Percentiles rank a stretch among this genome's conserved stretches.
Evolutionary conservation across 2,888 invertebrate species (phyloP).

Genomic region (Eupeodes luniger): DNA sequence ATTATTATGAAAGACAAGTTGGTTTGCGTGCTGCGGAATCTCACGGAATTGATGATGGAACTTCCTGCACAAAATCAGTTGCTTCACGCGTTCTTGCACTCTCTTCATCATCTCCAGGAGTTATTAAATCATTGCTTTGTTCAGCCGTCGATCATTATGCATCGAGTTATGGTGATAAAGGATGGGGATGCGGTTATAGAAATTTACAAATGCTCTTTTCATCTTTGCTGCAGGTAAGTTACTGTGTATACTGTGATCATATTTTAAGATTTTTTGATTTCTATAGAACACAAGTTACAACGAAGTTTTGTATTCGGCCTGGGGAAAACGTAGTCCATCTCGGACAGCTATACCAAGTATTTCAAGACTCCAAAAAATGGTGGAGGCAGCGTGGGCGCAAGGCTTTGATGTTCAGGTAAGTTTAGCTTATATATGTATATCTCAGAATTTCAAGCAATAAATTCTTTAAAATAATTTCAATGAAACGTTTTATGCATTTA

Average conservation of each 20-base stretch:
- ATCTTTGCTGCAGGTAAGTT: constrained; percentile 86
- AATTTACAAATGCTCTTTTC: constrained; percentile 97
- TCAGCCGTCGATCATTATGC: constrained; percentile 94
- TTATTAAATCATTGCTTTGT: constrained; percentile 90
- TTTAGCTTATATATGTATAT: not conserved
- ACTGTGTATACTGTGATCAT: not conserved
- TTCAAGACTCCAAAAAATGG: constrained; percentile 92
- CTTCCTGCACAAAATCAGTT: constrained; percentile 89
- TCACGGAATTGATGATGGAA: constrained; percentile 92
- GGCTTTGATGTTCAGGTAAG: constrained; percentile 89
- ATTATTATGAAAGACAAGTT: constrained; percentile 93
- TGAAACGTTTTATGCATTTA: not conserved
- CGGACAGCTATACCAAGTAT: constrained; percentile 92
- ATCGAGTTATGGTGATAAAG: constrained; percentile 94
- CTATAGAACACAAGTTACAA: constrained; percentile 86
- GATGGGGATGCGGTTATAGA: constrained; percentile 97
- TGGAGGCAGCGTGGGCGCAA: constrained; percentile 92
- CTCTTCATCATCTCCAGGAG: constrained; percentile 78
- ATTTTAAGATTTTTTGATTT: constrained; percentile 59
- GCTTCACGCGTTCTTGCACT: constrained; percentile 78
- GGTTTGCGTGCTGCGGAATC: constrained; percentile 91
- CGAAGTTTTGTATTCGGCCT: constrained; percentile 85
- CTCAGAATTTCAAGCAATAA: no score
- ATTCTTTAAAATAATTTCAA: not conserved
- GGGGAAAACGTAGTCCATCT: constrained; percentile 85